Evolutionary conservation across 2,888 invertebrate species (phyloP), one percentile per base, ranked within the genome.

Genomic region (Dinocampus coccinellae): DNA sequence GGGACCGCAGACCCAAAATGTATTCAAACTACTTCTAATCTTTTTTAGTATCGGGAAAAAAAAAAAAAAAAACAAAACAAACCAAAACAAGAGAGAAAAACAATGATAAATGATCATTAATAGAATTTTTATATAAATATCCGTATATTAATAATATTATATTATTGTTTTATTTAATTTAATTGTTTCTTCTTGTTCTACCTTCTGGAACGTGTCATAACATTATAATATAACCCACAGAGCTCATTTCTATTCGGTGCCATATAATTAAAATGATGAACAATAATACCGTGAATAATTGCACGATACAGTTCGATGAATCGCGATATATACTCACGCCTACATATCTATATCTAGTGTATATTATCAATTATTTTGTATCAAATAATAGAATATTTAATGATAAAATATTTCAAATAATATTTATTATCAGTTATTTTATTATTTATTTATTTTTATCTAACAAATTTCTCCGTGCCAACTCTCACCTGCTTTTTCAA

Each of bases 241-340:
- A 24, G 24, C 42, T 62, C 62, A 62, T 62, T 62, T 62, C 62
- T 42, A 62, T 62, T 24, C 61, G 26, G 52, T 29, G 22, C 47
- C 24, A 57, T 69, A 62, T 64, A 69, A 74, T 74, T 72, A 74
- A 74, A 69, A 29, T 69, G 69, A 74, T 72, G 72, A 74, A 74
- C 72, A 47, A 47, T 47, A 72, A 72, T 72, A 72, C 72, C 58
- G 66, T 66, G 69, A 16, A 42, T 62, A 69, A 72, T 72, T 70
- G 65, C 66, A n/a, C 22, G 68, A 68, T 73, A 68, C 73, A 73
- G 70, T 73, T 73, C 73, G 70, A 73, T 70, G 73, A 47, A 47
- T 70, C n/a, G 24, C 34, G 58, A 60, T 60, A 64, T 68, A 70
- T 55, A 24, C 55, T 4, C 29, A 29, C 29, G 29, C 7, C 3